A percentile compares a stretch with the other conserved stretches of the same genome.
Evolutionary conservation across 2,113 vertebrate genomes (phyloP).

Genomic region (Odobenus rosmarus): DNA sequence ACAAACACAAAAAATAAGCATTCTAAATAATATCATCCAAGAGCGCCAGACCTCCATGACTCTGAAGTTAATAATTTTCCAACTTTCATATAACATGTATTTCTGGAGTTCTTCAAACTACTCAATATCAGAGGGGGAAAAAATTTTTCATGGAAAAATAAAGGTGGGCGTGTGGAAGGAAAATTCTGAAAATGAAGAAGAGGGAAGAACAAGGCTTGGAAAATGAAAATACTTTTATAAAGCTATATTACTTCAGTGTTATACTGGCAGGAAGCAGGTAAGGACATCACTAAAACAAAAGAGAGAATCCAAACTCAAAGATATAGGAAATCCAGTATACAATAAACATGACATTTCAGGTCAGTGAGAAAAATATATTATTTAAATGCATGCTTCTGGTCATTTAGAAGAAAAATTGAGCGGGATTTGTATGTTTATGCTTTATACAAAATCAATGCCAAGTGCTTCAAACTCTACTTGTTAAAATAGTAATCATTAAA

Average conservation of each 20-base stretch:
- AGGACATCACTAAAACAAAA: background rate
- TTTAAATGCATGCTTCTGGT: background rate
- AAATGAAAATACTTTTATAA: background rate
- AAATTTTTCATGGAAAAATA: background rate
- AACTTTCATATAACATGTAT: background rate
- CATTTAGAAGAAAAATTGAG: conserved; percentile 2
- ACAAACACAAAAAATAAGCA: background rate
- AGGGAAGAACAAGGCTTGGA: background rate
- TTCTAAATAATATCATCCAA: background rate
- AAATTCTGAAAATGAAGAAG: background rate
- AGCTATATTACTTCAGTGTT: background rate
- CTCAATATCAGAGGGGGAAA: background rate
- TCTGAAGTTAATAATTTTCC: background rate
- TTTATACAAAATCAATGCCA: background rate
- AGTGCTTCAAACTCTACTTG: background rate
- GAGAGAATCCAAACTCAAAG: background rate
- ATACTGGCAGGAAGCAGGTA: background rate
- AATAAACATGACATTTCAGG: background rate
- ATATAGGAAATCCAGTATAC: background rate
- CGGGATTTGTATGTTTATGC: background rate
- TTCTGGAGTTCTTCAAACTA: background rate
- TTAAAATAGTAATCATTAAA: conserved; percentile 13
- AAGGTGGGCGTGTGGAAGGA: background rate
- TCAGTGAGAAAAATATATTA: background rate
- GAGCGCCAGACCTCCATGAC: background rate